phyloP scores from a whole-genome alignment of 2,797 vertebrate species.

The Xenopus petersii region DNA sequence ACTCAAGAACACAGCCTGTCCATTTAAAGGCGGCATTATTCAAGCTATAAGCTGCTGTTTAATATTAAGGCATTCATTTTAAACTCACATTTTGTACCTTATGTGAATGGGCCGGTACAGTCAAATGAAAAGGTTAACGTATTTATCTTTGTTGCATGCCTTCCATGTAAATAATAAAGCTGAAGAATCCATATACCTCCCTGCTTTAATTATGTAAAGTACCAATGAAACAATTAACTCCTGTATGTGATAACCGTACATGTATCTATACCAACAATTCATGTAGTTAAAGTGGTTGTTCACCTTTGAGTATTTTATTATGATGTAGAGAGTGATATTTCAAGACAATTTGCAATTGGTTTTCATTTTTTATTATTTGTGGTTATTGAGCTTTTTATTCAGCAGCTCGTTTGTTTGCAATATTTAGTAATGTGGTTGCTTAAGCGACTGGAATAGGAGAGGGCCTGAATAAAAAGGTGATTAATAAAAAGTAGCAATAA shows the following conservation, averaged over 20 bases:
- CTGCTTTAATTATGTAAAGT: constrained; percentile 93
- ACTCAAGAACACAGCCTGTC: constrained; percentile 60
- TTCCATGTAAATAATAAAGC: constrained; percentile 73
- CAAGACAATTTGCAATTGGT: too few relatives aligned
- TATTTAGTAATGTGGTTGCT: too few relatives aligned
- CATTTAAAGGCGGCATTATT: constrained; percentile 57
- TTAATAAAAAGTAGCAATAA: too few relatives aligned
- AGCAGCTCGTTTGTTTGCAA: too few relatives aligned
- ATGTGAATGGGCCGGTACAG: constrained; percentile 81
- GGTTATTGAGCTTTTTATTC: too few relatives aligned
- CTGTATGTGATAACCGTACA: neutral
- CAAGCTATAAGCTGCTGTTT: constrained; percentile 55
- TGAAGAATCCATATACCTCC: constrained; percentile 80
- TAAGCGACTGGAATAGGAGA: too few relatives aligned
- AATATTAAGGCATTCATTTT: constrained; percentile 64
- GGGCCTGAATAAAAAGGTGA: too few relatives aligned
- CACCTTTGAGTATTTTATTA: too few relatives aligned
- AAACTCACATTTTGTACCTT: constrained; percentile 72
- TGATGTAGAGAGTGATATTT: too few relatives aligned
- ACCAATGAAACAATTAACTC: constrained; percentile 69
- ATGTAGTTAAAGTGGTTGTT: too few relatives aligned
- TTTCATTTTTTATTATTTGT: too few relatives aligned
- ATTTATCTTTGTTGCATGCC: constrained; percentile 90
- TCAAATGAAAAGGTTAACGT: constrained; percentile 90
- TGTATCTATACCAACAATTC: constrained; percentile 65